Evolutionary conservation across 1,140 invertebrate genomes (phyloP), one percentile per base, ranked within the genome.

Genomic region (Rhagoletis pomonella): DNA sequence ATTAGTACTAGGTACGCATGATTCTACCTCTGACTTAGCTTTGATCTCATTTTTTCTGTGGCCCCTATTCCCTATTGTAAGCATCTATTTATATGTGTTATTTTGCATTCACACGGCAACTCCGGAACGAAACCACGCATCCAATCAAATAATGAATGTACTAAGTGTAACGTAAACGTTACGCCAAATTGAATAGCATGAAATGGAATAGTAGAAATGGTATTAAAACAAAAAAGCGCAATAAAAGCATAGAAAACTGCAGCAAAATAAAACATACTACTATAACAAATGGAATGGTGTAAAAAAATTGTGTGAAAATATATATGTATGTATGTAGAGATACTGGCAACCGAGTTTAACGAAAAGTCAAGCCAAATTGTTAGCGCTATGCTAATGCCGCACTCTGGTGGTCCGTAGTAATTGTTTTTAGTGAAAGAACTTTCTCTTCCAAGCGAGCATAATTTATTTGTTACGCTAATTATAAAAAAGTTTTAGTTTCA

Each of bases 121-220:
- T 42, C 39, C 42, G 67, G 12, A 73, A 73, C 67, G 14, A 73
- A 73, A 73, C 67, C 17, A 44, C 39, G 67, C 67, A 91, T 88
- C 88, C 90, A 90, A 91, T 91, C 91, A 90, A 90, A 90, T 91
- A 91, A 91, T 90, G 90, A 90, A 90, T 89, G 89, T 88, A 89
- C 89, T 89, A 89, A 88, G 89, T 88, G 87, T 90, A 88, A 85
- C 89, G 67, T n/a, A 73, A 73, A 73, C 42, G 67, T 17, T 73
- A 73, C 67, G 39, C 67, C 42, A 73, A 73, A 73, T 73, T 73
- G 67, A 73, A 73, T 73, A 73, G 17, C 39, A 47, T 47, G 39
- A 17, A 73, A 73, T 73, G 42, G 10, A 73, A 73, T 73, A 6
- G 17, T 3, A n/a, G 5, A 42, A 47, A 42, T 73, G 44, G n/a